phyloP scores from a whole-genome alignment of 2,797 vertebrate genomes.

The Enteromius trimaculatus region DNA sequence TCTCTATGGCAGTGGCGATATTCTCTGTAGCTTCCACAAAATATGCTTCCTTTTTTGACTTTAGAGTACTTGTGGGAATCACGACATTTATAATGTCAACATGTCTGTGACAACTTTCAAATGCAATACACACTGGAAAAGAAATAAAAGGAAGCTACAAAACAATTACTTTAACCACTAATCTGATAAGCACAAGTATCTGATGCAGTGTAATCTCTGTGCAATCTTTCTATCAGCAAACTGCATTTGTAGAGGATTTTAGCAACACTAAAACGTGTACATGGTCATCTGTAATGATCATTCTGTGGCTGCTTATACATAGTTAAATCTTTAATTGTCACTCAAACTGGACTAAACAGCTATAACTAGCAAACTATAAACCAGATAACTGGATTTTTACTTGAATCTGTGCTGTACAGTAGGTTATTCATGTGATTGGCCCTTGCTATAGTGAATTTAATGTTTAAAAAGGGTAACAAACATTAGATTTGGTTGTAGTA shows the following conservation, averaged over 20 bases:
- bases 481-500: not conserved
- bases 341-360: not conserved
- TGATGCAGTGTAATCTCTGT: not conserved
- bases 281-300: not conserved
- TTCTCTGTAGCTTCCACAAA: conserved; percentile 51
- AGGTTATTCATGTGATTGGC: not conserved
- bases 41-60: conserved; percentile 58
- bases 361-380: not conserved
- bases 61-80: conserved; percentile 33
- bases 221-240: not conserved
- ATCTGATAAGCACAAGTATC: conserved; percentile 6
- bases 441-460: not conserved
- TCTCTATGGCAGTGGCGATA: conserved; percentile 67
- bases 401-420: not conserved
- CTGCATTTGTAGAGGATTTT: not conserved
- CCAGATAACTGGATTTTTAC: not conserved
- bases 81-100: not conserved
- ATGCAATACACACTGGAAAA: conserved; percentile 15
- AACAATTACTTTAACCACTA: not conserved
- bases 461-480: not conserved
- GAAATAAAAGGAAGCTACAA: not conserved
- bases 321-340: not conserved
- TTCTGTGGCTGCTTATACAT: conserved; percentile 2
- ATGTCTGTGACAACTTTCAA: conserved; percentile 35
- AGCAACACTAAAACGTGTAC: not conserved